Conservation (phyloP, 2,888 invertebrate species). For the Euzetes globulus region DNA sequence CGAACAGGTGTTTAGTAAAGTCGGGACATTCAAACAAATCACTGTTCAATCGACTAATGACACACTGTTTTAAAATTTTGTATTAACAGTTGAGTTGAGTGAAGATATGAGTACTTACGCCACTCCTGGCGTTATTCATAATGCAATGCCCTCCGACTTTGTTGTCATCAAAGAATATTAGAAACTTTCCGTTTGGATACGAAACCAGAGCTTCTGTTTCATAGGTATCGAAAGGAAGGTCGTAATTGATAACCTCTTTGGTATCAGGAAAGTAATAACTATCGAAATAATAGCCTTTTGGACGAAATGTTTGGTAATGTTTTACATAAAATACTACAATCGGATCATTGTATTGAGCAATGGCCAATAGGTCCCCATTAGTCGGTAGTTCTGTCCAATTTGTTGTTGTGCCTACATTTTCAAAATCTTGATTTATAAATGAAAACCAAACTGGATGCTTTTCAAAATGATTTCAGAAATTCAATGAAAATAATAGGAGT, state of each 20-base stretch:
- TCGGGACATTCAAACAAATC: slow-evolving; percentile 20
- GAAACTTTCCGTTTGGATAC: not conserved
- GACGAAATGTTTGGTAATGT: not conserved
- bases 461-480: no score
- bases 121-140: not conserved
- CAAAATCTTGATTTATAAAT: not conserved
- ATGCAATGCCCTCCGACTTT: slow-evolving; percentile 5
- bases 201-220: not conserved
- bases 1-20: not conserved
- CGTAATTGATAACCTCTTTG: not conserved
- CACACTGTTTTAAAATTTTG: not conserved
- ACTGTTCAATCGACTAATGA: not conserved
- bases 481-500: no score
- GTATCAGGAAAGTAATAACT: not conserved
- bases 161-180: slow-evolving; percentile 1
- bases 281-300: slow-evolving; percentile 1
- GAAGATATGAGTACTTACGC: not conserved
- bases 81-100: not conserved
- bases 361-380: not conserved
- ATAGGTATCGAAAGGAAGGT: not conserved
- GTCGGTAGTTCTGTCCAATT: not conserved
- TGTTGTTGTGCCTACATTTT: not conserved
- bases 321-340: slow-evolving; percentile 2
- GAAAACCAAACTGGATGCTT: not conserved
- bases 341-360: not conserved